These are phyloP conservation scores for Taphrorychus bicolor DNA, from an alignment of 2,888 invertebrate genomes.

Conservation along the genomic window DNA sequence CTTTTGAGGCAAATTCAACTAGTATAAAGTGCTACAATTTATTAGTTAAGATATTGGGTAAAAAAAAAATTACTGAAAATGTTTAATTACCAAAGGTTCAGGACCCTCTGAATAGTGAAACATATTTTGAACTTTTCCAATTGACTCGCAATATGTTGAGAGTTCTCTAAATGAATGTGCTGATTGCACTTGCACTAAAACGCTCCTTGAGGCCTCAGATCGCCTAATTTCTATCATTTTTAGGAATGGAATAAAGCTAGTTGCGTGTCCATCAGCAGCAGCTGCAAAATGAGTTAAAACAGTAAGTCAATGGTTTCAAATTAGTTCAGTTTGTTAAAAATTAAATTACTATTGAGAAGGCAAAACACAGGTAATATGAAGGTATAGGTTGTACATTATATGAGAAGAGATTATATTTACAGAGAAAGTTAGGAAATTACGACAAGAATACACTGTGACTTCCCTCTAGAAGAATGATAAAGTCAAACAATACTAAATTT, in stretches of 20 bases:
- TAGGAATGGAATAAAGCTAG: constrained; percentile 60
- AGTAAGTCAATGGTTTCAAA: too few species aligned
- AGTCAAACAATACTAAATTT: too few species aligned
- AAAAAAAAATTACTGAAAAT: background rate
- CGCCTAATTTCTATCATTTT: constrained; percentile 67
- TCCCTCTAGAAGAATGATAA: too few species aligned
- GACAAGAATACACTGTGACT: too few species aligned
- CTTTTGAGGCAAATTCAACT: constrained; percentile 71
- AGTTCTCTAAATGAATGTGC: constrained; percentile 72
- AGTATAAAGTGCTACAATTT: constrained; percentile 73
- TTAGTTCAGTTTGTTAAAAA: too few species aligned
- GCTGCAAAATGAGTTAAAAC: background rate
- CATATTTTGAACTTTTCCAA: constrained; percentile 69
- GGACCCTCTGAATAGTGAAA: constrained; percentile 67
- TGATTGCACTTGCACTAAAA: constrained; percentile 80
- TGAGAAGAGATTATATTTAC: too few species aligned
- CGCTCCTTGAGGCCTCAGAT: constrained; percentile 71
- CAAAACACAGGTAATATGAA: too few species aligned
- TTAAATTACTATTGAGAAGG: too few species aligned
- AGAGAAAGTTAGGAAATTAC: too few species aligned
- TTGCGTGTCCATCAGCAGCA: background rate
- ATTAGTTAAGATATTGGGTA: background rate
- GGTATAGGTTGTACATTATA: too few species aligned
- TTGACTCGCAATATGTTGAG: constrained; percentile 71
- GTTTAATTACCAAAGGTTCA: constrained; percentile 54